Base-by-base conservation (phyloP, 2,888 invertebrate species). In the Drosophila parthenogenetica region DNA sequence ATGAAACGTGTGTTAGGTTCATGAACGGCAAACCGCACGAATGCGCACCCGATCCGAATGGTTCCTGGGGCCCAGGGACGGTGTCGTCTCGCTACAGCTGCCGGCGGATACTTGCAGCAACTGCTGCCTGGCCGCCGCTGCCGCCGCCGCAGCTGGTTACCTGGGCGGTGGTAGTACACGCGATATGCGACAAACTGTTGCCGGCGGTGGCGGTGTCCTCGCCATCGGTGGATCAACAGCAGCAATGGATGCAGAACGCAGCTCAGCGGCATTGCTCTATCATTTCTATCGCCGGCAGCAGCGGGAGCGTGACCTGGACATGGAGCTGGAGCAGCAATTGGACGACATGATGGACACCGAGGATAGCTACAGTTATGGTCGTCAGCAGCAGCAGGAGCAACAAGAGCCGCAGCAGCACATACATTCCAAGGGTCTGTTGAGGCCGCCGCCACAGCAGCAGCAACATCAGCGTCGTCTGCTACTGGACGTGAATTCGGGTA, bases 41-140 rank as follows among this genome's bases (percentile, higher is more conserved):
- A 98, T 99, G 97, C 95, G 97, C 92, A 98, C 98, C 80, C 95
- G 99, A 86, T 98, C 98, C 69, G 98, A 99, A 93, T 99, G 99
- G 99, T 99, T 98, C 94, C 95, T 97, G 92, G 91, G 91, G 72
- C 91, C 91, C 50, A 83, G 90, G 62, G 92, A 91, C 46, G 88
- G 83, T 45, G 90, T 88, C 55, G 89, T 90, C 64, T 85, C 90
- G 77, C 73, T 87, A 77, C 79, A 90, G 77, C 79, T 89, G 84
- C 86, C 89, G 79, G 84, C 84, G 72, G 89, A 90, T 45, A 87
- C 91, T 46, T 91, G 92, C 79, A 90, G 91, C 82, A 89, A 89
- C 74, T 91, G 91, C 71, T 91, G 90, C 71, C 59, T 91, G 51
- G 87, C 84, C 51, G 89, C 87, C 54, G 75, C 83, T 22, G 76